phyloP scores from a whole-genome alignment of 2,888 invertebrate genomes.

The Machimus rusticus region DNA sequence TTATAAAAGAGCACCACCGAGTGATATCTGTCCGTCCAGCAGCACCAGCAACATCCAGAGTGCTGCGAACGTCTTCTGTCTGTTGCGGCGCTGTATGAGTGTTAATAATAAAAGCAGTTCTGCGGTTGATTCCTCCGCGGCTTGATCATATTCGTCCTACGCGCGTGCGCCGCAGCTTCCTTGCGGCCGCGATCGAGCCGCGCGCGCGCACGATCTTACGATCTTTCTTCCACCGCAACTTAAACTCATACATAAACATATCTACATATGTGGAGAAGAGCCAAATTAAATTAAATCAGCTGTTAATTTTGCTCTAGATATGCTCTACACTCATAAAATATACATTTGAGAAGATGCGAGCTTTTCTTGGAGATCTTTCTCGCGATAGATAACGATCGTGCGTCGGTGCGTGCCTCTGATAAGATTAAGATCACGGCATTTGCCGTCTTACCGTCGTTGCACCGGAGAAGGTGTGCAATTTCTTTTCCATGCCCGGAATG shows the following conservation, averaged over 20 bases:
- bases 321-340: neutral
- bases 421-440: neutral
- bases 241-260: neutral
- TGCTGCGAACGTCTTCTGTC: neutral
- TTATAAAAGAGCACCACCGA: conserved; percentile 27
- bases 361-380: neutral
- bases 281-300: conserved; percentile 33
- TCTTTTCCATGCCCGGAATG: neutral
- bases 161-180: conserved; percentile 28
- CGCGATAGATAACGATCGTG: neutral
- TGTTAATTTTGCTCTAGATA: conserved; percentile 17
- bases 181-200: neutral
- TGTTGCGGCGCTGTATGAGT: conserved; percentile 7
- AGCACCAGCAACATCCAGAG: neutral
- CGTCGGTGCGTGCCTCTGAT: neutral
- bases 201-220: neutral
- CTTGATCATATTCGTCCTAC: conserved; percentile 34
- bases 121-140: conserved; percentile 1
- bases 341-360: neutral
- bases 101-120: conserved; percentile 25
- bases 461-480: neutral
- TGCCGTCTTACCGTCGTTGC: neutral
- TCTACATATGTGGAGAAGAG: neutral
- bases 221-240: neutral
- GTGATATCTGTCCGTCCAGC: conserved; percentile 34